Percentiles rank a stretch among this genome's conserved stretches.
These are phyloP conservation scores for Craterocephalus amniculus DNA, from an alignment of 2,797 vertebrate species.

Conservation along the genomic window DNA sequence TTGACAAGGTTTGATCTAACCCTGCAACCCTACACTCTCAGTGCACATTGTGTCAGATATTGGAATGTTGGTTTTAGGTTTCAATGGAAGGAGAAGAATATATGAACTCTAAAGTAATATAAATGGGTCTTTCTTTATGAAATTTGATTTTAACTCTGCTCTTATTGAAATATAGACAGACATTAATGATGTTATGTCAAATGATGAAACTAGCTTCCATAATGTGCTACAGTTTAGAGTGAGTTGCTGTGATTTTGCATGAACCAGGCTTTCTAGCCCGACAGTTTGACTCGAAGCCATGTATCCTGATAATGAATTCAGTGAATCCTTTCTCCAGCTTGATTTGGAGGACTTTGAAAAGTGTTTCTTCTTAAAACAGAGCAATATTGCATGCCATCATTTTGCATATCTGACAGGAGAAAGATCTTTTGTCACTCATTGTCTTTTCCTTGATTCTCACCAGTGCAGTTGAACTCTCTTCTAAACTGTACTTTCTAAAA, in stretches of 20 bases:
- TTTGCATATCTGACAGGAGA: slow-evolving; percentile 46
- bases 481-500: slow-evolving; percentile 52
- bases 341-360: slow-evolving; percentile 56
- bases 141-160: not conserved
- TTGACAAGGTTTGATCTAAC: not conserved
- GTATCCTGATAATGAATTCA: slow-evolving; percentile 46
- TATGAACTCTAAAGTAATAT: not conserved
- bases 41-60: not conserved
- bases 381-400: slow-evolving; percentile 39
- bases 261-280: not conserved
- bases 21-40: not conserved
- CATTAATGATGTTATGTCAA: not conserved
- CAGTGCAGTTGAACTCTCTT: slow-evolving; percentile 64
- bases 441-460: slow-evolving; percentile 58
- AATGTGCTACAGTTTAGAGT: not conserved
- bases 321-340: slow-evolving; percentile 35
- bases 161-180: not conserved
- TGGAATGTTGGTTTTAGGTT: not conserved
- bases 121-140: not conserved
- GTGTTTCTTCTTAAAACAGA: slow-evolving; percentile 49
- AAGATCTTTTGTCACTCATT: slow-evolving; percentile 55
- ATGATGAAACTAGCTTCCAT: not conserved
- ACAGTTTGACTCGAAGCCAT: not conserved
- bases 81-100: not conserved
- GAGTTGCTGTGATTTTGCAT: not conserved